Evolutionary conservation across 1,140 invertebrate species (phyloP), one percentile per base, ranked within the genome.

Genomic region (Ostrea denselamellosa): DNA sequence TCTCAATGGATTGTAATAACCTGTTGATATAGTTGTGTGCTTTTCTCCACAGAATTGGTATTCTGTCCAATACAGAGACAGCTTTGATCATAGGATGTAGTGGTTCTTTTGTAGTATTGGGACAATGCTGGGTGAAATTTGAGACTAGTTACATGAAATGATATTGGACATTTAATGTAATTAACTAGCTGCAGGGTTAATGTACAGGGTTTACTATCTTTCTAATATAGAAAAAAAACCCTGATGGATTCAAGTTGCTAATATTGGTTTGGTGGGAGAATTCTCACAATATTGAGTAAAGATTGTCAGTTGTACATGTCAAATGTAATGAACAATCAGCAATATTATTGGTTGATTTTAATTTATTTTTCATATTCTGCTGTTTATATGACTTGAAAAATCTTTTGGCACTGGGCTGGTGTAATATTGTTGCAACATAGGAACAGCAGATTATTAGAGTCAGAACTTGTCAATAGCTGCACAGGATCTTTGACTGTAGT

Each of bases 91-190:
- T 62, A 12, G 58, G 58, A 62, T 62, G 58, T n/a, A 62, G 14
- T 7, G 8, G 22, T 5, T 25, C 14, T 25, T 28, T 77, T 22
- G 28, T 28, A 14, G 14, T 34, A 77, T 44, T 44, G 34, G 34
- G 68, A 28, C 22, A 71, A 71, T 25, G 22, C 56, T 4, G 8
- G 56, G 56, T 9, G 14, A 56, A 17, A 62, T 62, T 62, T 62
- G 25, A 25, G 10, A n/a, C 58, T 17, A 14, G 22, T 28, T 77
- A 34, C 68, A 77, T 28, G 28, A 77, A 28, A 34, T 77, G 68
- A 77, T 77, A 77, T 34, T 77, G 25, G 68, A 34, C 22, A 77
- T 14, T 14, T 77, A 77, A 77, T 77, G 68, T 77, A 77, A 77
- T 77, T 77, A 34, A 12, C 10, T 10, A 34, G 14, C 8, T 68